Evolutionary conservation across 1,140 invertebrate species (phyloP), one percentile per base, ranked within the genome.

Genomic region (Nixonia krombeini): DNA sequence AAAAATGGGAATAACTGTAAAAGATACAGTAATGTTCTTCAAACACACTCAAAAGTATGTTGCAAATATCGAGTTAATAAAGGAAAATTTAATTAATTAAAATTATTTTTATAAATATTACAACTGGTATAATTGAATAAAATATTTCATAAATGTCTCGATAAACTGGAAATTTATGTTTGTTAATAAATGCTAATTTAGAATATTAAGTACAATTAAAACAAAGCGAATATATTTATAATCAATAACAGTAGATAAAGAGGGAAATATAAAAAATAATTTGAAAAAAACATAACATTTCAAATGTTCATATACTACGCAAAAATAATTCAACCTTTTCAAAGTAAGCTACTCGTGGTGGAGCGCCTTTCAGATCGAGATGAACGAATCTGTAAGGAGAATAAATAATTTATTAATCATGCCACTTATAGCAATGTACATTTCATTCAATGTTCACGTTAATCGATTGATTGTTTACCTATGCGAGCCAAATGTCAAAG

Each of bases 331-430:
- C 57, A 76, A 90, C 88, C 84, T 92, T 88, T 82, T 90, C 89
- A 21, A 92, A 87, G 74, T 89, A 93, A 16, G 78, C 80, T 15
- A 91, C 78, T 76, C 89, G 91, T 10, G 90, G 90, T 3, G 92
- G 90, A 10, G 90, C 90, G 13, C 92, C 91, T 81, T 93, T 93
- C n/a, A 93, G 79, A 83, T 93, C 92, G 38, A 93, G 85, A 81
- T 93, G 92, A 25, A 93, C 84, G 41, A 92, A 81, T 69, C 91
- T 87, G 53, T 1, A 80, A 78, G 21, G 46, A 13, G 73, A 76
- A 47, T 31, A 45, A 41, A 35, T 53, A 44, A 44, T 66, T 47
- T 13, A 38, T 29, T 44, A 46, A 10, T 35, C 5, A 1, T 15
- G 26, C 72, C 70, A 74, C 26, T 55, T 4, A 9, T 17, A 53